Base-by-base conservation (phyloP, 1,140 invertebrate species). In the Holcopasites calliopsidis region DNA sequence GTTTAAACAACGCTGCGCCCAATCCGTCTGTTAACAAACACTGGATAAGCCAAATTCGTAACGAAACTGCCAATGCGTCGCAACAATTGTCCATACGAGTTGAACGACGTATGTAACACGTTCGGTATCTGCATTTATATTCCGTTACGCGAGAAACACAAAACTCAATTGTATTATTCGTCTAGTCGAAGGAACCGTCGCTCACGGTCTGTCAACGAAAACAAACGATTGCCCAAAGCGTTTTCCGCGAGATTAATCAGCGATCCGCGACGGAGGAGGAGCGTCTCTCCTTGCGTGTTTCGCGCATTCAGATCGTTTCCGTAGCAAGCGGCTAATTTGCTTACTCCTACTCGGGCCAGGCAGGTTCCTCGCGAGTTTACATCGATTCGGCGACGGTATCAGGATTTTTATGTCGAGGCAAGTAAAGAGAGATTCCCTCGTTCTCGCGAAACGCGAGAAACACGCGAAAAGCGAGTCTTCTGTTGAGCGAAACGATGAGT, bases 121-220 rank as follows among this genome's bases (percentile, higher is more conserved):
- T n/a, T n/a, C n/a, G n/a, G n/a, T n/a, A n/a, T n/a, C n/a, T n/a
- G n/a, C n/a, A n/a, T n/a, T n/a, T n/a, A n/a, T n/a, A n/a, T n/a
- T n/a, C n/a, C n/a, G n/a, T n/a, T n/a, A n/a, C n/a, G n/a, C n/a
- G n/a, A n/a, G n/a, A n/a, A n/a, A n/a, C n/a, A n/a, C n/a, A n/a
- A n/a, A n/a, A n/a, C n/a, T n/a, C n/a, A n/a, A n/a, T n/a, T n/a
- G n/a, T n/a, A n/a, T n/a, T n/a, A 44, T 47, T 62, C 11, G 18
- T 68, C 50, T 55, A 68, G 64, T 69, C 65, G 35, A 21, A 55
- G n/a, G 13, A 69, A 54, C 13, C 26, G 11, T 57, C 44, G 18
- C 26, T 44, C 60, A 10, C 8, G 16, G 21, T 35, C 18, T n/a
- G 55, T 57, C 10, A 21, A n/a, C 8, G 54, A 10, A 55, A 38